These are phyloP conservation scores for Mesoligia furuncula DNA, from an alignment of 2,888 invertebrate genomes.

Conservation along the genomic window DNA sequence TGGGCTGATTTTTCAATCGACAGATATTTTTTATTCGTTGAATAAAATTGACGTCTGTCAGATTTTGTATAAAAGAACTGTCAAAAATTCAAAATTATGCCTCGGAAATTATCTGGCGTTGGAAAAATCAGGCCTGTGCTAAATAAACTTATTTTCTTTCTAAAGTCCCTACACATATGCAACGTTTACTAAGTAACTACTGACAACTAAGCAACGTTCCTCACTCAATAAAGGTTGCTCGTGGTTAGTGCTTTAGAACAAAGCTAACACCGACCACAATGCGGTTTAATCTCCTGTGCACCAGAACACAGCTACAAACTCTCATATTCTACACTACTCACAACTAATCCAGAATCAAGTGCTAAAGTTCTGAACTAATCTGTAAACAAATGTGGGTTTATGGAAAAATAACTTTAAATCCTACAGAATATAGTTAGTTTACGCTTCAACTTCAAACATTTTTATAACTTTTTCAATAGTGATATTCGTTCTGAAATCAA, in stretches of 20 bases:
- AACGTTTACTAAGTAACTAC: not conserved
- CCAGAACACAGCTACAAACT: not conserved
- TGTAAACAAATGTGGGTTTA: no score
- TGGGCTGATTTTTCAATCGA: no score
- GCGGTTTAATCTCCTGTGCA: conserved; percentile 25
- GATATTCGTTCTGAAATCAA: no score
- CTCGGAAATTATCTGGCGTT: no score
- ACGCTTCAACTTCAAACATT: no score
- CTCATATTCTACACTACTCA: not conserved
- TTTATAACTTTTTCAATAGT: no score
- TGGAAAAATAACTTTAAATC: no score
- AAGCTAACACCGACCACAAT: conserved; percentile 20
- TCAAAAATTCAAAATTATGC: no score
- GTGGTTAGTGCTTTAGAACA: not conserved
- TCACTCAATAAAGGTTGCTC: conserved; percentile 6
- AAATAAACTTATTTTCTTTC: not conserved
- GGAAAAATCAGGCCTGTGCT: not conserved
- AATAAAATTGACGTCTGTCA: no score
- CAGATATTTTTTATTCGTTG: no score
- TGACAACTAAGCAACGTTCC: conserved; percentile 5
- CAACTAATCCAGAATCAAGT: not conserved
- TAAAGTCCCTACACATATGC: not conserved
- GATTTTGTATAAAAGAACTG: no score
- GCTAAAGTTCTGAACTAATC: not conserved
- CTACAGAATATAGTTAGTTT: no score